Base-by-base conservation (phyloP, 2,113 vertebrate genomes). In the Calyptomena viridis region DNA sequence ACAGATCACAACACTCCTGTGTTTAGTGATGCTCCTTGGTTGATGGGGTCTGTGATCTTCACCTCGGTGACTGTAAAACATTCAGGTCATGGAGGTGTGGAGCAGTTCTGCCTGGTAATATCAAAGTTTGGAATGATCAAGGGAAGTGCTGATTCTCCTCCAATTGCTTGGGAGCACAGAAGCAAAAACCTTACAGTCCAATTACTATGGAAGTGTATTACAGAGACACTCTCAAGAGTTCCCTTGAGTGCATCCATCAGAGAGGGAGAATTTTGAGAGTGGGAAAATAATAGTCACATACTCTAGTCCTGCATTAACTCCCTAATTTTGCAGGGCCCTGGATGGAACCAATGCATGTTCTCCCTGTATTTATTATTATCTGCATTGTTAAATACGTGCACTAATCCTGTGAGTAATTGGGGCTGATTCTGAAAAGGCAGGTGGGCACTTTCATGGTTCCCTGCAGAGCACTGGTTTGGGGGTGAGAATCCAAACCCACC, bases 201-300 rank as follows among this genome's bases (percentile, higher is more conserved):
- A 93, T 95, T 90, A 33, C 78, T 33, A 18, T 15, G 58, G 19
- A 80, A 83, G 55, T 11, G 24, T 88, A 85, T 85, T 67, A 60
- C 25, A 55, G 89, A 93, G 82, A 59, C 53, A 46, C 39, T 81
- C 84, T 73, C 69, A 66, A 49, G 3, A 5, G 84, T 67, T 92
- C 93, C 93, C 92, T 49, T 75, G 94, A 87, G 95, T 87, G 63
- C 78, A 94, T 69, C 78, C 59, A 71, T 94, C 82, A 80, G 60
- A 86, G 87, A 52, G 50, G 13, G 59, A 85, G 84, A 55, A 83
- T 86, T 85, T 90, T 67, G 88, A 88, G 84, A 58, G 49, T 4
- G 33, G 46, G 68, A 39, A 88, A 91, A 91, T 94, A 80, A 93
- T 31, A 94, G 84, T 50, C 1, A 2, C 50, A 27, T 18, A 19